Base-by-base conservation (phyloP, 2,797 vertebrate genomes). In the Pterois miles region DNA sequence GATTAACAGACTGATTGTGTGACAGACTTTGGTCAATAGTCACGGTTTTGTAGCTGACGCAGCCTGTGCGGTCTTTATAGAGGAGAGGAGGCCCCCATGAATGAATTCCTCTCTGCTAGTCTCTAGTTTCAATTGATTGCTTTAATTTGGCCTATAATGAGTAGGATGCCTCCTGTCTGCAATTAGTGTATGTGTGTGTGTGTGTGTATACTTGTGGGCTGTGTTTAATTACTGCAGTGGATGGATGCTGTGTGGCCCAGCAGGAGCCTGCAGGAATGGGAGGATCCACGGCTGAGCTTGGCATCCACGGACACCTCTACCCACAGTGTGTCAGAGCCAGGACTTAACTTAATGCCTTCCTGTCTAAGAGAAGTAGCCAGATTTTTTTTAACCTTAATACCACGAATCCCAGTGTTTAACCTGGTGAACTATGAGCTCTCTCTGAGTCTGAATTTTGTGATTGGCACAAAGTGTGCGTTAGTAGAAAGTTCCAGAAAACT, bases 181-280 rank as follows among this genome's bases (percentile, higher is more conserved):
- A 92, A 92, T 93, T 93, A 91, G 81, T 82, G 74, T 75, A 43
- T 71, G 50, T 75, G 54, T 75, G 29, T 69, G 65, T 59, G 53
- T 50, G 80, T 69, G 84, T 79, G 89, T 81, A 10, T 80, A 54
- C 65, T 74, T 73, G 76, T 76, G 82, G 79, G 78, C 81, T 83
- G 81, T 88, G 88, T 91, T 92, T 94, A 93, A 93, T 93, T 92
- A 93, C 91, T 85, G 88, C 89, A 90, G 90, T 83, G 74, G 86
- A 89, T 81, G 74, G 84, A 90, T 88, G 82, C 87, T 74, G 87
- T 78, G 89, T 82, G 85, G 74, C 86, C 85, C 87, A 73, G 90
- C 76, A 85, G 82, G 85, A 74, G 72, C 29, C 71, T 80, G 67
- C 85, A 90, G 79, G 71, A 89, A 77, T 74, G 66, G 86, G 74